These are phyloP conservation scores for Synanthedon formicaeformis DNA, from an alignment of 2,888 invertebrate genomes.

Conservation along the genomic window DNA sequence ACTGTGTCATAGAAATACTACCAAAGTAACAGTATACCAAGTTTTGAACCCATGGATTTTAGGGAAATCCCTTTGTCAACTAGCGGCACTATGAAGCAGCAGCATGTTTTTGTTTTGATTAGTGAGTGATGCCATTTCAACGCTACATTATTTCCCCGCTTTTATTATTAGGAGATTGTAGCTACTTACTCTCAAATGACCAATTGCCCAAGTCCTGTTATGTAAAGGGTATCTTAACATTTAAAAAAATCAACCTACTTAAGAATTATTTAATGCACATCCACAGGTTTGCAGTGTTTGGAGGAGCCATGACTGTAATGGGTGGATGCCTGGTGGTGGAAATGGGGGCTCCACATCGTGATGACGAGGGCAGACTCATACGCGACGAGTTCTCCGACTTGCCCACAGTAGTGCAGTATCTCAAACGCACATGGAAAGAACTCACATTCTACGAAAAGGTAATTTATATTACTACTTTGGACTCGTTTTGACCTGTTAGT, in stretches of 20 bases:
- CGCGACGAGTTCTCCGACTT: constrained; percentile 80
- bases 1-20: too few species aligned
- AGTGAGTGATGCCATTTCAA: too few species aligned
- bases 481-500: too few species aligned
- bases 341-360: constrained; percentile 80
- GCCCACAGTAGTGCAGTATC: constrained; percentile 78
- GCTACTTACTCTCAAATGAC: too few species aligned
- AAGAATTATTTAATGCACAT: not conserved
- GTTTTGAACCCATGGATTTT: too few species aligned
- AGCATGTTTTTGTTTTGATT: too few species aligned
- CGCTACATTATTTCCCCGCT: too few species aligned
- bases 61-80: too few species aligned
- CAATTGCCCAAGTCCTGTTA: too few species aligned
- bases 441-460: constrained; percentile 79
- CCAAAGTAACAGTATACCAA: too few species aligned
- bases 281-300: constrained; percentile 70
- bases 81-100: too few species aligned
- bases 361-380: constrained; percentile 78
- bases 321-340: constrained; percentile 74
- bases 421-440: constrained; percentile 78
- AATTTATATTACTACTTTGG: not conserved
- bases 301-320: constrained; percentile 70
- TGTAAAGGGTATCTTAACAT: not conserved
- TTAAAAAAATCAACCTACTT: not conserved
- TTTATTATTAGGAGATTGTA: too few species aligned